These are phyloP conservation scores for Litoditis marina DNA, from an alignment of 2,888 invertebrate genomes.

Conservation along the genomic window DNA sequence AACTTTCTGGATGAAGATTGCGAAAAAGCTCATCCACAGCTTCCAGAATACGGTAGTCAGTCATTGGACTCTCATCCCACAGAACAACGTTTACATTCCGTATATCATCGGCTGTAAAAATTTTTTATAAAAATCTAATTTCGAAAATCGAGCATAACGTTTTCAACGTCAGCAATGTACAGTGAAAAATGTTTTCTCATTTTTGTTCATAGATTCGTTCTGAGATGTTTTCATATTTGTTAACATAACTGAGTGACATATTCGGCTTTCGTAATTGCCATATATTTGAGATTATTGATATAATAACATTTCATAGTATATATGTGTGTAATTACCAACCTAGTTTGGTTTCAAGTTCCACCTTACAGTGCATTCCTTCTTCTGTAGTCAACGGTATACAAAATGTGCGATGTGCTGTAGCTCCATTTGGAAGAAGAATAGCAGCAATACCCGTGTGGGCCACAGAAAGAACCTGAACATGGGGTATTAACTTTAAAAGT, in stretches of 20 bases:
- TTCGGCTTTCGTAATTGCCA: too few species aligned
- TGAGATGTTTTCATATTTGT: too few species aligned
- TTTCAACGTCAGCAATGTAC: too few species aligned
- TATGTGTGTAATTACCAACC: too few species aligned
- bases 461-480: constrained; percentile 3
- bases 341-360: background rate
- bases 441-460: constrained; percentile 17
- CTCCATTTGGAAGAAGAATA: constrained; percentile 1
- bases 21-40: background rate
- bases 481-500: background rate
- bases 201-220: too few species aligned
- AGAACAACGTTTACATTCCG: background rate
- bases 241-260: too few species aligned
- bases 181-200: too few species aligned
- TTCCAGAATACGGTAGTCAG: constrained; percentile 5
- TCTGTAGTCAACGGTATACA: constrained; percentile 1
- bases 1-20: constrained; percentile 4
- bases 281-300: too few species aligned
- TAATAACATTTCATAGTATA: too few species aligned
- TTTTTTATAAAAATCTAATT: too few species aligned
- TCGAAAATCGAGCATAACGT: too few species aligned
- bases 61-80: constrained; percentile 14
- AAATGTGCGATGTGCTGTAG: constrained; percentile 8
- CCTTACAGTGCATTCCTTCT: background rate
- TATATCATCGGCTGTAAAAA: background rate